A percentile compares a stretch with the other conserved stretches of the same genome.
Evolutionary conservation across 2,113 vertebrate genomes (phyloP).

Genomic region (Macrotus californicus): DNA sequence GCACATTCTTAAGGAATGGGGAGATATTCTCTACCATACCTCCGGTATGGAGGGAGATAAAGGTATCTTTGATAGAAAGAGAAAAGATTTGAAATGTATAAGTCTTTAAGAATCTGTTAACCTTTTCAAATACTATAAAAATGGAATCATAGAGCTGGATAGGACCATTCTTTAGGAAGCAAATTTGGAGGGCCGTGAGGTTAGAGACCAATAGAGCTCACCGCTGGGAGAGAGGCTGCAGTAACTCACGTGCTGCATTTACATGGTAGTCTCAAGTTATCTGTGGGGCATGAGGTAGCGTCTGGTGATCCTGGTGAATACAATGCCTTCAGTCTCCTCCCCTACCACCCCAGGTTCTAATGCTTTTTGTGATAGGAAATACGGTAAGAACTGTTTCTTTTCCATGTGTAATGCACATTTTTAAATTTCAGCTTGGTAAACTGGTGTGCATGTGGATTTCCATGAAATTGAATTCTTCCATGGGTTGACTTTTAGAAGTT

Average conservation of each 20-base stretch:
- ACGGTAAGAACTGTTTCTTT: background rate
- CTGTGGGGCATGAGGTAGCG: background rate
- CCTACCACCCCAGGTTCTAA: background rate
- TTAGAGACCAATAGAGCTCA: background rate
- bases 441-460: background rate
- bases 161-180: background rate
- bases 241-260: background rate
- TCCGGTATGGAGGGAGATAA: background rate
- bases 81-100: slow-evolving; percentile 11
- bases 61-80: background rate
- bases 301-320: background rate
- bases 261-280: background rate
- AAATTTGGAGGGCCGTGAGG: background rate
- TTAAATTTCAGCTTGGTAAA: slow-evolving; percentile 20
- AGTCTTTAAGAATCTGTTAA: slow-evolving; percentile 13
- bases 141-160: background rate
- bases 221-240: background rate
- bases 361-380: background rate
- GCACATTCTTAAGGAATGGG: background rate
- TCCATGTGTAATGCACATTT: background rate
- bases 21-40: background rate
- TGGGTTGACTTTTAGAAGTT: slow-evolving; percentile 13
- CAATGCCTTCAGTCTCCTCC: background rate
- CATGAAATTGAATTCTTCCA: slow-evolving; percentile 25
- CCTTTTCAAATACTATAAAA: slow-evolving; percentile 8